A percentile compares a stretch with the other conserved stretches of the same genome.
These are phyloP conservation scores for Lepus americanus DNA, from an alignment of 2,113 vertebrate genomes.

Conservation along the genomic window DNA sequence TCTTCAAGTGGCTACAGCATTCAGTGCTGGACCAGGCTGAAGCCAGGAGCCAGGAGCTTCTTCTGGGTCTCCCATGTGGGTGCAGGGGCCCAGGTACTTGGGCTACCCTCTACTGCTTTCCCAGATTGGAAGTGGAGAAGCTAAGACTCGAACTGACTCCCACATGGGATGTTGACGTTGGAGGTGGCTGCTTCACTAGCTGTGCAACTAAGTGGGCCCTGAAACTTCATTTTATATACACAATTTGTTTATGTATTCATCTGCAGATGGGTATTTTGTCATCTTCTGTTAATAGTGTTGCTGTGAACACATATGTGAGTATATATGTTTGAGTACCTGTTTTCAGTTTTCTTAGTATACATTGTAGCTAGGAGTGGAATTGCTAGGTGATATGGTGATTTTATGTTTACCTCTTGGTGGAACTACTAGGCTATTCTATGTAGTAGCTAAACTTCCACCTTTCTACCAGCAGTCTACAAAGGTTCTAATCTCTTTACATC, in stretches of 20 bases:
- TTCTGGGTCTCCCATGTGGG: no score
- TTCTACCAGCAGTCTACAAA: not conserved
- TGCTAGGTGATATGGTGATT: not conserved
- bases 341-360: not conserved
- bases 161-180: no score
- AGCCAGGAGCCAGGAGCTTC: no score
- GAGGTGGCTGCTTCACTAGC: no score
- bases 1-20: no score
- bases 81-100: no score
- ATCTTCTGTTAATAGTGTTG: not conserved
- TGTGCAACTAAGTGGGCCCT: no score
- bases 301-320: not conserved
- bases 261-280: not conserved
- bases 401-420: constrained; percentile 1
- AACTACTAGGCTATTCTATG: not conserved
- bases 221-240: no score
- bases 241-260: not conserved
- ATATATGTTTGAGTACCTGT: not conserved
- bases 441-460: not conserved
- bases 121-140: no score
- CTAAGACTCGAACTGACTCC: no score
- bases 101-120: no score
- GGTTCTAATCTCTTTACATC: not conserved
- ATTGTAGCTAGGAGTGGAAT: not conserved
- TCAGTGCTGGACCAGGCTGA: no score